Conservation (phyloP, 2,888 invertebrate species). For the Acrobasis consociella region DNA sequence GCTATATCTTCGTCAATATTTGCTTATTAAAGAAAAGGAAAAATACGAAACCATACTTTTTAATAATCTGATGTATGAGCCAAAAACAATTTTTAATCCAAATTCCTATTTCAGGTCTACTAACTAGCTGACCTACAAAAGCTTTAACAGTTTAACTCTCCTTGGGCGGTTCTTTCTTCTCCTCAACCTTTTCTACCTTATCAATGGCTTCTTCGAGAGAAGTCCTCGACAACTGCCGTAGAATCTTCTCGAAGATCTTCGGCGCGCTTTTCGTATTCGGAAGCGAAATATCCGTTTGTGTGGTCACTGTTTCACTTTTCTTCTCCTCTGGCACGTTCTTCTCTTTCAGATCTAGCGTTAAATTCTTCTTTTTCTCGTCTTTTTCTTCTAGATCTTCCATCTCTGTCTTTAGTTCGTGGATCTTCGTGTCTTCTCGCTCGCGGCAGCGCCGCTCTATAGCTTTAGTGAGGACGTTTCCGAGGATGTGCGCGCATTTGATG, state of each 20-base stretch:
- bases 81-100: too few relatives aligned
- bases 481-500: slow-evolving; percentile 70
- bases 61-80: too few relatives aligned
- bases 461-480: slow-evolving; percentile 63
- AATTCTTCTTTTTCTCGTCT: slow-evolving; percentile 54
- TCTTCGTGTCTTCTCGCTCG: slow-evolving; percentile 43
- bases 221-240: slow-evolving; percentile 66
- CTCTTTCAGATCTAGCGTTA: slow-evolving; percentile 67
- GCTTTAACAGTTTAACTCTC: slow-evolving; percentile 13
- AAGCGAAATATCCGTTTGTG: slow-evolving; percentile 75
- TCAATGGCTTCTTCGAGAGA: slow-evolving; percentile 56
- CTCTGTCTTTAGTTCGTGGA: slow-evolving; percentile 38
- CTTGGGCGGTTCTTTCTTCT: slow-evolving; percentile 26
- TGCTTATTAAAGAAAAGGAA: too few relatives aligned
- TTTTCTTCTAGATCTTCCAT: slow-evolving; percentile 42
- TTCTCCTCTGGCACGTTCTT: slow-evolving; percentile 59
- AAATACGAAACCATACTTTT: too few relatives aligned
- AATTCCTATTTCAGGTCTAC: too few relatives aligned
- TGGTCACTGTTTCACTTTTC: slow-evolving; percentile 62
- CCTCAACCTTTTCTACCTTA: slow-evolving; percentile 16
- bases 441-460: slow-evolving; percentile 64
- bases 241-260: slow-evolving; percentile 73
- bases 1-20: too few relatives aligned
- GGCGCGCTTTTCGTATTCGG: slow-evolving; percentile 77
- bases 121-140: too few relatives aligned